These are phyloP conservation scores for Arizona elegans DNA, from an alignment of 2,113 vertebrate species.

Conservation along the genomic window DNA sequence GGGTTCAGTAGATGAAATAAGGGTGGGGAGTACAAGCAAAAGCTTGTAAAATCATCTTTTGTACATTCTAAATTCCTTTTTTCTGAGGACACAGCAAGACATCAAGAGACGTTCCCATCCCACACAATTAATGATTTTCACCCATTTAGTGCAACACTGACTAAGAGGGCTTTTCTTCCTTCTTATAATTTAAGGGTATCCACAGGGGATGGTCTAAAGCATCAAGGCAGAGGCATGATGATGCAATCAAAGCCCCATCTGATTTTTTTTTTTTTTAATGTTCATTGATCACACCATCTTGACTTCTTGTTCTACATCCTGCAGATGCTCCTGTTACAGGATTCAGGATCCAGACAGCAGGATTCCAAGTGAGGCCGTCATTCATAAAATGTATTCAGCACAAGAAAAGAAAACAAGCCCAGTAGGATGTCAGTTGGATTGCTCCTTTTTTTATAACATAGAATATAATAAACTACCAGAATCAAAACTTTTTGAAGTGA, in stretches of 20 bases:
- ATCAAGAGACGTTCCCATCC: neutral
- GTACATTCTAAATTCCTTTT: neutral
- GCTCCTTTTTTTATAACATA: neutral
- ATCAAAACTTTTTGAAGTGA: neutral
- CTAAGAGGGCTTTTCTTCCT: neutral
- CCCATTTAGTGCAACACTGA: neutral
- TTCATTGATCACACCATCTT: neutral
- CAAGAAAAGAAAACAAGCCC: neutral
- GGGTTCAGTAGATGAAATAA: neutral
- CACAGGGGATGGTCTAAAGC: neutral
- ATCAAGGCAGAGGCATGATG: neutral
- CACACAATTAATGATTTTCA: neutral
- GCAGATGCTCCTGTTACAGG: neutral
- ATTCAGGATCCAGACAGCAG: neutral
- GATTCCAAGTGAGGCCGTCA: neutral
- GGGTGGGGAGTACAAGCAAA: neutral
- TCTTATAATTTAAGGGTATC: neutral
- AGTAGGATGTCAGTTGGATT: neutral
- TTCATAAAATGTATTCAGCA: neutral
- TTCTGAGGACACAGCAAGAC: neutral
- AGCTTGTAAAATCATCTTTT: neutral
- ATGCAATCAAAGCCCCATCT: neutral
- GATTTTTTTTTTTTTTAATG: neutral
- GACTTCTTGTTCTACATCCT: neutral
- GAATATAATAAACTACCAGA: neutral